phyloP scores from a whole-genome alignment of 2,888 invertebrate genomes.

The Rotaria macrura region DNA sequence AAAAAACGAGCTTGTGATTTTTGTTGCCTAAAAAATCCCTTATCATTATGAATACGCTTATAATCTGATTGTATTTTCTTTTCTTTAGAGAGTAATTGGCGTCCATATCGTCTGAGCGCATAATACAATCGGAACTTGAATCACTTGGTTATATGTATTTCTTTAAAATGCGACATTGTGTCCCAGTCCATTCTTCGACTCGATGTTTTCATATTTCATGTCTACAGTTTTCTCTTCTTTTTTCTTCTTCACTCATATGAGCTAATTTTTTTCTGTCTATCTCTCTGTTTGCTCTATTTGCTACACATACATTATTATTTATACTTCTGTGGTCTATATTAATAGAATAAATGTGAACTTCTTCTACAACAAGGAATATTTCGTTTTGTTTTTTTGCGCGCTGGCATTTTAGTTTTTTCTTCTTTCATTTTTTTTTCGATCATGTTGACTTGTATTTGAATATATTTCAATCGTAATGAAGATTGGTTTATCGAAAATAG shows the following conservation, averaged over 20 bases:
- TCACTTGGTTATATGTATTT: not conserved
- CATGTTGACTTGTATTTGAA: not conserved
- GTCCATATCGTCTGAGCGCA: not conserved
- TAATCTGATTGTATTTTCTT: not conserved
- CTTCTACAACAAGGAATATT: not conserved
- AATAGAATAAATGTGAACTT: not conserved
- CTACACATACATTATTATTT: not conserved
- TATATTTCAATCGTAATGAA: not conserved
- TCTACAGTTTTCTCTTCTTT: not conserved
- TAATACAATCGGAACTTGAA: not conserved
- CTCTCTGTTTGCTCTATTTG: not conserved
- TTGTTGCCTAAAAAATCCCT: no score
- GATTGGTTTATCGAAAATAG: not conserved
- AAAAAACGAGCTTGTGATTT: no score
- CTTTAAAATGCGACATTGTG: not conserved
- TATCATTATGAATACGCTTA: no score
- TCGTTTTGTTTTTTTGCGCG: not conserved
- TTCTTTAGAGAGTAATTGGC: not conserved
- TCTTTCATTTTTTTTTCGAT: not conserved
- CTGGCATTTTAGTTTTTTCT: not conserved
- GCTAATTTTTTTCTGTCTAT: not conserved
- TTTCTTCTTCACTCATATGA: not conserved
- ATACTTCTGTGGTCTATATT: not conserved
- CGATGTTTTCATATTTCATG: not conserved
- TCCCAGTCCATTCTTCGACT: not conserved